phyloP scores from a whole-genome alignment of 2,113 vertebrate species.

The Raja brachyura region DNA sequence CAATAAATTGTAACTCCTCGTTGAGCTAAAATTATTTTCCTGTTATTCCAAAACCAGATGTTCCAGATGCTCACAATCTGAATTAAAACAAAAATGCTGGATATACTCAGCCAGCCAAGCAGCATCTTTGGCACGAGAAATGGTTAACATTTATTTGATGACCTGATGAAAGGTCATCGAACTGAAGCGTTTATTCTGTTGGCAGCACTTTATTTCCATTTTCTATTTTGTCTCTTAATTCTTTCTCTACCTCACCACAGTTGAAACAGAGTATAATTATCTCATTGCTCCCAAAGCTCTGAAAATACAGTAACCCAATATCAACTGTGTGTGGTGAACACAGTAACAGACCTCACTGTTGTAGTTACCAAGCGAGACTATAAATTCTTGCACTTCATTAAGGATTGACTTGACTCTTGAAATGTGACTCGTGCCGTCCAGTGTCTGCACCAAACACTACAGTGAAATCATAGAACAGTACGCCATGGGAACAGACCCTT shows the following conservation, averaged over 20 bases:
- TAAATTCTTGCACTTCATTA: neutral
- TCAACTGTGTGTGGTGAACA: neutral
- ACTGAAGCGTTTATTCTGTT: too few species aligned
- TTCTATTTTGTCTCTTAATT: neutral
- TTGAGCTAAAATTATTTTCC: neutral
- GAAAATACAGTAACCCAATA: neutral
- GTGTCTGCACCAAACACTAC: neutral
- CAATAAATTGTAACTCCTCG: neutral
- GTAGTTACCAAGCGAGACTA: neutral
- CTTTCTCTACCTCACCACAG: neutral
- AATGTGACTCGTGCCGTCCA: neutral
- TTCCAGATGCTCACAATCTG: too few species aligned
- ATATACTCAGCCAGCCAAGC: too few species aligned
- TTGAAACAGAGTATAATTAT: neutral
- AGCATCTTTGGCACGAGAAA: too few species aligned
- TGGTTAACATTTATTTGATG: too few species aligned
- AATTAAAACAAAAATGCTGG: too few species aligned
- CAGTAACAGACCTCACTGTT: neutral
- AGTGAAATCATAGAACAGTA: too few species aligned
- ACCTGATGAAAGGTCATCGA: too few species aligned
- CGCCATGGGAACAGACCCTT: too few species aligned
- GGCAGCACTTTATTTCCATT: too few species aligned
- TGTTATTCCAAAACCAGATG: too few species aligned
- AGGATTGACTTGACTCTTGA: neutral
- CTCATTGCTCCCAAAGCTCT: neutral